Evolutionary conservation across 2,888 invertebrate species (phyloP).

Genomic region (Drosophila fulvimacula): DNA sequence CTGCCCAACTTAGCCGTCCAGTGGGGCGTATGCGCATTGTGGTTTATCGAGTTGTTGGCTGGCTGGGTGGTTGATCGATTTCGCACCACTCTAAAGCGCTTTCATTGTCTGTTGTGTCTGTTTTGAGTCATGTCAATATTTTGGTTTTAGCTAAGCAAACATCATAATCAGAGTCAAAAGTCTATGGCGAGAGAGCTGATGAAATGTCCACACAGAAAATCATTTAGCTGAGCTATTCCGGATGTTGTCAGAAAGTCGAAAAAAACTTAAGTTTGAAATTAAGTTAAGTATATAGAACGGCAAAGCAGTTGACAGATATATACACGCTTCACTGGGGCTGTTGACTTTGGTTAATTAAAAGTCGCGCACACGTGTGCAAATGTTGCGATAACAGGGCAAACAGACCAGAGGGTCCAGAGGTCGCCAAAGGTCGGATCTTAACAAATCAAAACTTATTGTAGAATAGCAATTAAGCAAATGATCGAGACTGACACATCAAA

Average conservation of each 20-base stretch:
- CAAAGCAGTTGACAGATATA: constrained; percentile 26
- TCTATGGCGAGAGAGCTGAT: constrained; percentile 60
- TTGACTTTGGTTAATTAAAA: constrained; percentile 77
- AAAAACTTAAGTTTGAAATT: constrained; percentile 32
- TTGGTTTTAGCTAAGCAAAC: constrained; percentile 69
- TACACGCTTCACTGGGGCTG: constrained; percentile 64
- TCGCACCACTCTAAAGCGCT: constrained; percentile 18
- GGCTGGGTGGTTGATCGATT: constrained; percentile 40
- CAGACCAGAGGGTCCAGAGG: constrained; percentile 24
- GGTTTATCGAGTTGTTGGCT: not conserved
- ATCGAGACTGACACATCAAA: not conserved
- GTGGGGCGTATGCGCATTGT: constrained; percentile 56
- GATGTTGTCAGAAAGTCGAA: constrained; percentile 61
- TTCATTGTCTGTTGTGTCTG: constrained; percentile 16
- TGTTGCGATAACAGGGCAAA: constrained; percentile 15
- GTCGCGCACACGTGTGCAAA: constrained; percentile 57
- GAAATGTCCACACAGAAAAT: constrained; percentile 68
- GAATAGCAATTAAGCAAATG: not conserved
- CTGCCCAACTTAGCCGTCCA: constrained; percentile 25
- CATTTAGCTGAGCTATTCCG: constrained; percentile 39
- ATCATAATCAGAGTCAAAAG: constrained; percentile 25
- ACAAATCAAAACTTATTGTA: constrained; percentile 22
- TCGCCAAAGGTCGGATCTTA: constrained; percentile 31
- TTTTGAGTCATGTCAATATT: constrained; percentile 63
- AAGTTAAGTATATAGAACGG: constrained; percentile 51